Conservation (phyloP, 2,113 vertebrate species). For the Amazona guildingii region DNA sequence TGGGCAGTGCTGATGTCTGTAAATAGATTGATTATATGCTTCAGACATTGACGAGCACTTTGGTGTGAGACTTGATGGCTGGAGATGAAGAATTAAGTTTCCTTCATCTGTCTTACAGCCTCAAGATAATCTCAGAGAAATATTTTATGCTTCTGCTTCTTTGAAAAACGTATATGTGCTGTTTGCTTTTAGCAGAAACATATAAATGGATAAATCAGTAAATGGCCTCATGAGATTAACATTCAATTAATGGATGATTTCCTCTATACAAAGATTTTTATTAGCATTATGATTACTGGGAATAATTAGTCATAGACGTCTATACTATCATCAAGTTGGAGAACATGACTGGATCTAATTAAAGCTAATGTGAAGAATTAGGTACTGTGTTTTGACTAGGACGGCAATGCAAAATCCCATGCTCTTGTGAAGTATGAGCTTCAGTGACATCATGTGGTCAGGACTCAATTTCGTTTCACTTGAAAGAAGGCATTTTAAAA, state of each 20-base stretch:
- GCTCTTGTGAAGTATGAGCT: constrained; percentile 50
- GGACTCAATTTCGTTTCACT: constrained; percentile 31
- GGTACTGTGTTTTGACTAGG: neutral
- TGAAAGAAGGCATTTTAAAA: neutral
- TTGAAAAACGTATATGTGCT: neutral
- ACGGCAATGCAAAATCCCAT: constrained; percentile 30
- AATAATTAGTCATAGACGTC: constrained; percentile 45
- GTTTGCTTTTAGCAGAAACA: constrained; percentile 9
- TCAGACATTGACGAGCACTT: neutral
- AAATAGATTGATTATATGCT: neutral
- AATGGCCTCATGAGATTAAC: constrained; percentile 31
- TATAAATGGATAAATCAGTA: constrained; percentile 32
- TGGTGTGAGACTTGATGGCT: neutral
- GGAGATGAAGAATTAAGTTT: neutral
- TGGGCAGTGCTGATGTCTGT: neutral
- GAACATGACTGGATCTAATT: constrained; percentile 49
- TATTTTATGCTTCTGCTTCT: neutral
- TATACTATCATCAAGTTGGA: constrained; percentile 3
- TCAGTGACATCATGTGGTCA: constrained; percentile 71
- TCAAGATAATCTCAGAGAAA: neutral
- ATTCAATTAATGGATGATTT: constrained; percentile 49
- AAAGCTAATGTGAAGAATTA: neutral
- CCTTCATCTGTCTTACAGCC: neutral
- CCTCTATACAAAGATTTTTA: constrained; percentile 49
- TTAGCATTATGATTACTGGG: constrained; percentile 43